Percentiles rank a stretch among this genome's conserved stretches.
Conservation (phyloP, 2,113 vertebrate species). For the Cryptotis parvus region DNA sequence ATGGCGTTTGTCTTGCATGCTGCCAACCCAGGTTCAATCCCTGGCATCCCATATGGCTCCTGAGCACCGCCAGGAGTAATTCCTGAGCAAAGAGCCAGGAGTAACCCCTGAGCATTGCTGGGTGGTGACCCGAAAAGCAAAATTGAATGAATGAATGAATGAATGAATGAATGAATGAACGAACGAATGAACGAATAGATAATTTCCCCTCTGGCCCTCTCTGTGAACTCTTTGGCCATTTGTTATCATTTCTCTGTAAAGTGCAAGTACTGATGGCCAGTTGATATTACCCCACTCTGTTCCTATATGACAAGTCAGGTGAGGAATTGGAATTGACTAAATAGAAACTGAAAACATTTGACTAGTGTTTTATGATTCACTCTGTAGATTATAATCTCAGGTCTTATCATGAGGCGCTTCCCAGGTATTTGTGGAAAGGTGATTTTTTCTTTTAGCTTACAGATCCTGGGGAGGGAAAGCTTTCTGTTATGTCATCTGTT, state of each 20-base stretch:
- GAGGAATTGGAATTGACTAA: background rate
- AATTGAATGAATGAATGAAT: too few relatives aligned
- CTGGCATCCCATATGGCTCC: too few relatives aligned
- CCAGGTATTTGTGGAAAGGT: background rate
- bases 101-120: too few relatives aligned
- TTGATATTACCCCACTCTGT: background rate
- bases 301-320: background rate
- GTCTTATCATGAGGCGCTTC: background rate
- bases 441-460: background rate
- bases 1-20: too few relatives aligned
- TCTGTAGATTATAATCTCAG: constrained; percentile 33
- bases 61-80: too few relatives aligned
- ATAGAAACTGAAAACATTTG: constrained; percentile 27
- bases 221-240: background rate
- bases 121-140: too few relatives aligned
- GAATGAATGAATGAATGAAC: too few relatives aligned
- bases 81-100: too few relatives aligned
- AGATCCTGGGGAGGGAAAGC: constrained; percentile 7
- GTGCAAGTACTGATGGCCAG: background rate
- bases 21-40: too few relatives aligned
- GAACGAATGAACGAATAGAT: too few relatives aligned
- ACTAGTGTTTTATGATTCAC: background rate
- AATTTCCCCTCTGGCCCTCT: background rate
- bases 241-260: constrained; percentile 45
- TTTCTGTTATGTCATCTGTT: background rate